phyloP scores from a whole-genome alignment of 30 jellyfish, hydroid and myxozoan genomes.

The Aurelia aurita complex sp. Pacific region DNA sequence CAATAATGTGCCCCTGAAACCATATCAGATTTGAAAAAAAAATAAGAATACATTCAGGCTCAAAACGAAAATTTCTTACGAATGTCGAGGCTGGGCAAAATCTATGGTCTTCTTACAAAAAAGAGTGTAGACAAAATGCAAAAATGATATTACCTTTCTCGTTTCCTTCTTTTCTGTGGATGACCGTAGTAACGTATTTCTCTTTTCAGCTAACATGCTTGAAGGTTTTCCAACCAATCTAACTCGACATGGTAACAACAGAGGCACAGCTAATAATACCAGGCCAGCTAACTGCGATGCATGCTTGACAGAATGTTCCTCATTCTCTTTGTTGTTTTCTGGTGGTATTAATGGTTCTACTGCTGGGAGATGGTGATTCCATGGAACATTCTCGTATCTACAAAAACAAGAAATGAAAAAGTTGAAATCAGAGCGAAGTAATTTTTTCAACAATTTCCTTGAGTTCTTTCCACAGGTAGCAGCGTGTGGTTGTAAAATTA shows the following conservation, averaged over 20 bases:
- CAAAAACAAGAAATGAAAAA: background rate
- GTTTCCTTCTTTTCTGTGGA: conserved; percentile 71
- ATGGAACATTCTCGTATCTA: conserved; percentile 37
- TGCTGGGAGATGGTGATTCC: conserved; percentile 57
- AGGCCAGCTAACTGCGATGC: conserved; percentile 66
- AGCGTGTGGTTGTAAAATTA: too few species aligned
- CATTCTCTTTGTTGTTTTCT: conserved; percentile 11
- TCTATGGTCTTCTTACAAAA: too few species aligned
- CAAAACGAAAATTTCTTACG: too few species aligned
- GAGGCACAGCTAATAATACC: conserved; percentile 55
- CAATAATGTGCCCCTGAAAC: too few species aligned
- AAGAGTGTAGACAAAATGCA: too few species aligned
- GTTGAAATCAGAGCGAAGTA: background rate
- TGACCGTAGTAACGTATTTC: conserved; percentile 22
- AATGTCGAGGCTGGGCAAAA: too few species aligned
- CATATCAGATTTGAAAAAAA: too few species aligned
- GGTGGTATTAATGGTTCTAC: conserved; percentile 53
- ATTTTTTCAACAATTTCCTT: background rate
- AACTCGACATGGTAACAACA: conserved; percentile 63
- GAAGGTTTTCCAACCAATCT: conserved; percentile 55
- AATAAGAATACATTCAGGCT: too few species aligned
- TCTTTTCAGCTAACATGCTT: conserved; percentile 37
- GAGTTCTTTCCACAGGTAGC: too few species aligned
- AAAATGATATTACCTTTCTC: conserved; percentile 43
- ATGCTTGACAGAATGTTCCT: conserved; percentile 17